Evolutionary conservation across 2,797 vertebrate species (phyloP), one percentile per base, ranked within the genome.

Genomic region (Macrochelys suwanniensis): DNA sequence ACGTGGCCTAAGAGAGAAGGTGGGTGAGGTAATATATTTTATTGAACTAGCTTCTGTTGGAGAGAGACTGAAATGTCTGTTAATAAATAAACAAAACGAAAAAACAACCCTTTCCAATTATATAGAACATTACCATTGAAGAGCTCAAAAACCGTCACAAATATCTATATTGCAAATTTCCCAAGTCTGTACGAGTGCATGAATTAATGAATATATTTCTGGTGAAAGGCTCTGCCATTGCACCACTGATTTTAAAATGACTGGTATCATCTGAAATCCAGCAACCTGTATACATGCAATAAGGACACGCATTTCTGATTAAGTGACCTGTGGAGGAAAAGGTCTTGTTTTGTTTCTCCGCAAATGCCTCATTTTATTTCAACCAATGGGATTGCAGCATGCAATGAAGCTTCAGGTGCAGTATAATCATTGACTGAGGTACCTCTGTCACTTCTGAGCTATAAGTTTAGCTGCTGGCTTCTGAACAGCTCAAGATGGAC

Each of bases 151-250:
- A 0, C 37, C 56, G 83, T 90, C 61, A 92, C 2, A 0, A 80
- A 90, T 84, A 95, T 8, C 25, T 26, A 89, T 28, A 45, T 74
- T 93, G 91, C 26, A 84, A 93, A 93, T 95, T 21, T 80, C 54
- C 47, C 93, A n/a, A 45, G 57, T 89, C 92, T 42, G 23, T 51
- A 45, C 28, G 28, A 93, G 74, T 16, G 88, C 89, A 23, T 26
- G 78, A 91, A 95, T 84, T 92, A 94, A 91, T 87, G 51, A 87
- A 23, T 57, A 25, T 93, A 56, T 87, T 93, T 93, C 51, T 92
- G 57, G 85, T 93, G 16, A 92, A 91, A 95, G 37, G n/a, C 9
- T 94, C 6, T 45, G 79, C 23, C 87, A n/a, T 23, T 54, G 90
- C 92, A 42, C 92, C 79, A 84, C 50, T 85, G 93, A 68, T 37